These are phyloP conservation scores for Teinopalpus imperialis DNA, from an alignment of 2,888 invertebrate genomes.

Conservation along the genomic window DNA sequence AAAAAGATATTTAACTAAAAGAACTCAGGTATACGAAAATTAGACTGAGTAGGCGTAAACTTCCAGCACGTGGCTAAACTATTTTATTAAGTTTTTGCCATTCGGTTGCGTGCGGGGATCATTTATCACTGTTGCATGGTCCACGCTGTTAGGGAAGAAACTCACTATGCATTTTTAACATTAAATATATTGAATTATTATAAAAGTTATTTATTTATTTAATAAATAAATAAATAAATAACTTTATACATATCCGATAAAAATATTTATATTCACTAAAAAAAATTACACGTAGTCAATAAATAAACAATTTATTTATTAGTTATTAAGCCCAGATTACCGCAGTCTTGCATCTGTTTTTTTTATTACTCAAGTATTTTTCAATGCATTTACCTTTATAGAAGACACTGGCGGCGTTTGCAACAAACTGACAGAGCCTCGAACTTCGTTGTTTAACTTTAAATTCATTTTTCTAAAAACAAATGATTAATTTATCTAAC, in stretches of 20 bases:
- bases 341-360: constrained; percentile 1
- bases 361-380: constrained; percentile 5
- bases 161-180: not conserved
- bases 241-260: too few species aligned
- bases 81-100: constrained; percentile 25
- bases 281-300: too few species aligned
- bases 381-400: constrained; percentile 54
- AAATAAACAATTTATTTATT: too few species aligned
- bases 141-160: not conserved
- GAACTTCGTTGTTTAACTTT: constrained; percentile 67
- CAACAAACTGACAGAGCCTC: constrained; percentile 47
- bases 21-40: constrained; percentile 19
- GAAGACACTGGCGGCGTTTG: constrained; percentile 51
- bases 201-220: too few species aligned
- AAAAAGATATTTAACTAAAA: constrained; percentile 23
- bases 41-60: constrained; percentile 25
- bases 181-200: too few species aligned
- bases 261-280: too few species aligned
- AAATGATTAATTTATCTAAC: too few species aligned
- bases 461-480: constrained; percentile 60
- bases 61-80: constrained; percentile 30
- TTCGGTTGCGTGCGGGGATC: constrained; percentile 14
- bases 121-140: constrained; percentile 5
- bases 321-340: constrained; percentile 15
- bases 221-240: too few species aligned